phyloP scores from a whole-genome alignment of 2,113 vertebrate genomes.

The Forbesichthys agassizii region DNA sequence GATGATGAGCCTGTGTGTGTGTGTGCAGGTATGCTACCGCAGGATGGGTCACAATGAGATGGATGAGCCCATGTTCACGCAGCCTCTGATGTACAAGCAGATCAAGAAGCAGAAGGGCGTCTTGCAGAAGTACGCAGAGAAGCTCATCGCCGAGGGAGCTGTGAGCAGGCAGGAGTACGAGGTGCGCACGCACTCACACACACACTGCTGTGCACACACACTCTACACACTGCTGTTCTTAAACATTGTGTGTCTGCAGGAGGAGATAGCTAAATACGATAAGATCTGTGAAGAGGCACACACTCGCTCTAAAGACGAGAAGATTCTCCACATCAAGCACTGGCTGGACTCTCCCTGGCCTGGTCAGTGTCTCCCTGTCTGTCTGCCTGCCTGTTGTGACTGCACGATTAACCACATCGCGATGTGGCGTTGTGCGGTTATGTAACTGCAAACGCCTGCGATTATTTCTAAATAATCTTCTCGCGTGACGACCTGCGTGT shows the following conservation, averaged over 20 bases:
- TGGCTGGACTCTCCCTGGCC: slow-evolving; percentile 99
- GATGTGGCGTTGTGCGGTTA: neutral
- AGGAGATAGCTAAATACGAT: slow-evolving; percentile 96
- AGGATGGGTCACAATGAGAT: slow-evolving; percentile 97
- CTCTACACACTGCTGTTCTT: neutral
- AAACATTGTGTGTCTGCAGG: slow-evolving; percentile 70
- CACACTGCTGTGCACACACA: neutral
- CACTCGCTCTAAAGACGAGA: slow-evolving; percentile 92
- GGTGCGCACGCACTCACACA: slow-evolving; percentile 66
- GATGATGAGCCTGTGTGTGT: neutral
- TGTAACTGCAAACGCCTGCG: too few relatives aligned
- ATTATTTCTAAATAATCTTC: too few relatives aligned
- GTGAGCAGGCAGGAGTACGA: slow-evolving; percentile 94
- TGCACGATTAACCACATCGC: too few relatives aligned
- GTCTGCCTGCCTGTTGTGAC: neutral
- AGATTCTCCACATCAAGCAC: slow-evolving; percentile 98
- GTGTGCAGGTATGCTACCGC: slow-evolving; percentile 88
- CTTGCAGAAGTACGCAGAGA: slow-evolving; percentile 92
- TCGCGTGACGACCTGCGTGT: too few relatives aligned
- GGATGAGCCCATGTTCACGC: slow-evolving; percentile 99
- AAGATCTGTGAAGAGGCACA: slow-evolving; percentile 97
- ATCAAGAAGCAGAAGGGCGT: slow-evolving; percentile 97
- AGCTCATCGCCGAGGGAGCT: slow-evolving; percentile 88
- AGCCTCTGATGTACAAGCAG: slow-evolving; percentile 98
- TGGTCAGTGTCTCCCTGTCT: slow-evolving; percentile 70